Percentiles rank a stretch among this genome's conserved stretches.
Evolutionary conservation across 2,888 invertebrate species (phyloP).

Genomic region (Phyto melanocephala): DNA sequence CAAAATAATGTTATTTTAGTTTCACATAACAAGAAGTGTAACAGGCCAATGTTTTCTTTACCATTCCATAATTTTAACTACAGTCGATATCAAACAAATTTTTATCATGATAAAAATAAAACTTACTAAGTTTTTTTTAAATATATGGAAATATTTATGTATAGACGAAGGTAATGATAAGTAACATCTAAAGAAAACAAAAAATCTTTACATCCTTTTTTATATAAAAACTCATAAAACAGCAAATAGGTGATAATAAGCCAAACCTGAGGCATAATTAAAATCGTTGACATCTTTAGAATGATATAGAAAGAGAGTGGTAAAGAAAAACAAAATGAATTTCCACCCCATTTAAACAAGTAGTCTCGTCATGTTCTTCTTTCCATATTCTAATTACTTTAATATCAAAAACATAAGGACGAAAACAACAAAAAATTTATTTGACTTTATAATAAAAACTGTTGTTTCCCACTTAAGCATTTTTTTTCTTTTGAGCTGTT

Average conservation of each 20-base stretch:
- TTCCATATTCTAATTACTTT: conserved; percentile 59
- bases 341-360: conserved; percentile 36
- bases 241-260: conserved; percentile 54
- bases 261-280: conserved; percentile 48
- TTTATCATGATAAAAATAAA: no score
- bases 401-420: conserved; percentile 46
- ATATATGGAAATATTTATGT: no score
- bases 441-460: conserved; percentile 63
- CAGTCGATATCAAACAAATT: no score
- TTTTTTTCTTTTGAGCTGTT: conserved; percentile 11
- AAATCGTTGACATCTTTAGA: conserved; percentile 52
- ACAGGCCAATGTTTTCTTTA: no score
- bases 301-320: background rate
- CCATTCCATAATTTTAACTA: no score
- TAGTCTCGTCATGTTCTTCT: conserved; percentile 50
- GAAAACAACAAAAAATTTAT: conserved; percentile 33
- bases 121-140: no score
- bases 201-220: no score
- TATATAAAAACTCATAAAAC: background rate
- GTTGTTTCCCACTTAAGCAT: conserved; percentile 55
- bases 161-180: no score
- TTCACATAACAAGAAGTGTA: no score
- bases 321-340: conserved; percentile 26
- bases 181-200: no score
- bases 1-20: no score